A percentile compares a stretch with the other conserved stretches of the same genome.
These are phyloP conservation scores for Cotesia glomerata DNA, from an alignment of 1,140 invertebrate species.

Conservation along the genomic window DNA sequence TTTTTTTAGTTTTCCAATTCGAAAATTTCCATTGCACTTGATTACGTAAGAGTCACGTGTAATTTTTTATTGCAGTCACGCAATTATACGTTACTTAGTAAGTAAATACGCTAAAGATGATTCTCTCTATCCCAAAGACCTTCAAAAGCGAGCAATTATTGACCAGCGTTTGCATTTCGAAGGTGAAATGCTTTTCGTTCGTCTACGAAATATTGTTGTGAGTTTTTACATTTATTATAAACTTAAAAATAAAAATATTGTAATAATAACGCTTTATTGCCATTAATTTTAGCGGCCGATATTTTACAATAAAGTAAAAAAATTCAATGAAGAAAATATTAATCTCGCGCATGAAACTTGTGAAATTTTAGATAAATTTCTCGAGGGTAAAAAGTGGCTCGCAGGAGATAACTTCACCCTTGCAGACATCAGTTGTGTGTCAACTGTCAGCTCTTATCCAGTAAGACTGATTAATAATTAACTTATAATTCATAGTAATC, in stretches of 20 bases:
- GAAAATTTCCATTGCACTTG: too few species aligned
- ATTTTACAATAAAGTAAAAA: too few species aligned
- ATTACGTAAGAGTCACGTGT: too few species aligned
- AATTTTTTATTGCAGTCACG: neutral
- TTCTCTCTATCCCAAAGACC: neutral
- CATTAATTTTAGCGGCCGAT: too few species aligned
- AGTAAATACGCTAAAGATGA: neutral
- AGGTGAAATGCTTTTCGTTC: neutral
- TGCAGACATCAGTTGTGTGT: slow-evolving; percentile 17
- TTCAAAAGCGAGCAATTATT: neutral
- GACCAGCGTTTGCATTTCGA: neutral
- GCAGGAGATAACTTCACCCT: slow-evolving; percentile 15
- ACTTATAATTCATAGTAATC: neutral
- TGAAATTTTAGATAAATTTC: slow-evolving; percentile 18
- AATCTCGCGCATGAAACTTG: slow-evolving; percentile 65
- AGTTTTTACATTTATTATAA: neutral
- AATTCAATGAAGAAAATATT: neutral
- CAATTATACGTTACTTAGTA: neutral
- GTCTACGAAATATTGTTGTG: too few species aligned
- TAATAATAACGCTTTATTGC: too few species aligned
- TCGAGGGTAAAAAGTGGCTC: slow-evolving; percentile 15
- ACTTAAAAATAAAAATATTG: neutral
- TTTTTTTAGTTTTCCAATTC: too few species aligned
- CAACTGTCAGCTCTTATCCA: neutral
- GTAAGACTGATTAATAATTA: neutral